These are phyloP conservation scores for Euglossa dilemma DNA, from an alignment of 1,140 invertebrate genomes.

Conservation along the genomic window DNA sequence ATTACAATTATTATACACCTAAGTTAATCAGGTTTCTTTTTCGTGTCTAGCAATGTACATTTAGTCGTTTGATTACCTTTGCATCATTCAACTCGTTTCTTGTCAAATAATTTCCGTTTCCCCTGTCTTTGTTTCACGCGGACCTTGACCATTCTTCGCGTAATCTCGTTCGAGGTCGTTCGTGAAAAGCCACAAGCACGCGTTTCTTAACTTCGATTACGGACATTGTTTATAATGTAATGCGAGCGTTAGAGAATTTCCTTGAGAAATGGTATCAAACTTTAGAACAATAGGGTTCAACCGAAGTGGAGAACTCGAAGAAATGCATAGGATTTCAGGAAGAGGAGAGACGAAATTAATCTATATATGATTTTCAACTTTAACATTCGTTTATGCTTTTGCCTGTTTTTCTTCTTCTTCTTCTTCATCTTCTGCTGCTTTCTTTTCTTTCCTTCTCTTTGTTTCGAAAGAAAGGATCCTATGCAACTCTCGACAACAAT, in stretches of 20 bases:
- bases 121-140: conserved; percentile 7
- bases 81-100: conserved; percentile 51
- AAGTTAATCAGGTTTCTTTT: conserved; percentile 60
- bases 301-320: not conserved
- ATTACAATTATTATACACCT: conserved; percentile 61
- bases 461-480: not conserved
- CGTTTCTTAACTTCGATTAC: not conserved
- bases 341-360: not conserved
- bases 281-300: not conserved
- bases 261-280: not conserved
- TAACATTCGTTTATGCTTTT: too few relatives aligned
- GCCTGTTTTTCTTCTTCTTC: too few relatives aligned
- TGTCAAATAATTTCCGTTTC: conserved; percentile 50
- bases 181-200: conserved; percentile 13
- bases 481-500: not conserved
- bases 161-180: conserved; percentile 1
- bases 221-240: not conserved
- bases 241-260: not conserved
- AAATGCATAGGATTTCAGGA: not conserved
- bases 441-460: too few relatives aligned
- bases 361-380: not conserved
- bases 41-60: conserved; percentile 52
- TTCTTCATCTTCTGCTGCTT: too few relatives aligned
- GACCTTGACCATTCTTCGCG: not conserved
- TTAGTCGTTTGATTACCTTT: conserved; percentile 70